Evolutionary conservation across 1,140 invertebrate genomes (phyloP).

Genomic region (Penaeus japonicus): DNA sequence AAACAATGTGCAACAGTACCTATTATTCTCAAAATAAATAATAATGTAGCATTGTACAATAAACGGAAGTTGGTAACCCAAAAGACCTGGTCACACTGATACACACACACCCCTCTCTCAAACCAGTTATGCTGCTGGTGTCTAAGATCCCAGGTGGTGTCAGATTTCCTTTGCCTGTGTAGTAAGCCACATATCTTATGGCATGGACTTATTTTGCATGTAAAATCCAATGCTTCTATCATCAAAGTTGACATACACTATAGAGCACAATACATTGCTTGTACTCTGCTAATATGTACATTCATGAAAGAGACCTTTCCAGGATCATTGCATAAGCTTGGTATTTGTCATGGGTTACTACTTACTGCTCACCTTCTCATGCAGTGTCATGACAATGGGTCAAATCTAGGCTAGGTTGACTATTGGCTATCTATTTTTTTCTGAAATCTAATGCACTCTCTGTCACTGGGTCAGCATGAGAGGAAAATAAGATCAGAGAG

Average conservation of each 20-base stretch:
- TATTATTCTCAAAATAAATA: no score
- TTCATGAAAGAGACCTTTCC: no score
- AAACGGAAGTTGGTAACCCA: no score
- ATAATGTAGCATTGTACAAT: no score
- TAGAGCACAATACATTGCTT: neutral
- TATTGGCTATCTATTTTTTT: slow-evolving; percentile 9
- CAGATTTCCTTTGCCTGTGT: slow-evolving; percentile 28
- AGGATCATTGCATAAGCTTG: neutral
- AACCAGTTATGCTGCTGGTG: slow-evolving; percentile 24
- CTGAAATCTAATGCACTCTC: slow-evolving; percentile 43
- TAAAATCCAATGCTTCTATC: no score
- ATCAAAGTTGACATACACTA: neutral
- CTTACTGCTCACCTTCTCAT: slow-evolving; percentile 36
- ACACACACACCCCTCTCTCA: slow-evolving; percentile 7
- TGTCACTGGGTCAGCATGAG: slow-evolving; percentile 38
- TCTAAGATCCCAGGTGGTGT: neutral
- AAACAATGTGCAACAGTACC: no score
- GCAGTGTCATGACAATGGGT: slow-evolving; percentile 37
- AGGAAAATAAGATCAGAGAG: slow-evolving; percentile 34
- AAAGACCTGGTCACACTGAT: slow-evolving; percentile 1
- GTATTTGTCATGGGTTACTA: slow-evolving; percentile 31
- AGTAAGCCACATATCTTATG: neutral
- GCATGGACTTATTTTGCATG: neutral
- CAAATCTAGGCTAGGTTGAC: slow-evolving; percentile 31
- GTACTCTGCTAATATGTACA: neutral